Evolutionary conservation across 2,797 vertebrate species (phyloP).

Genomic region (Syndactyla subalaris): DNA sequence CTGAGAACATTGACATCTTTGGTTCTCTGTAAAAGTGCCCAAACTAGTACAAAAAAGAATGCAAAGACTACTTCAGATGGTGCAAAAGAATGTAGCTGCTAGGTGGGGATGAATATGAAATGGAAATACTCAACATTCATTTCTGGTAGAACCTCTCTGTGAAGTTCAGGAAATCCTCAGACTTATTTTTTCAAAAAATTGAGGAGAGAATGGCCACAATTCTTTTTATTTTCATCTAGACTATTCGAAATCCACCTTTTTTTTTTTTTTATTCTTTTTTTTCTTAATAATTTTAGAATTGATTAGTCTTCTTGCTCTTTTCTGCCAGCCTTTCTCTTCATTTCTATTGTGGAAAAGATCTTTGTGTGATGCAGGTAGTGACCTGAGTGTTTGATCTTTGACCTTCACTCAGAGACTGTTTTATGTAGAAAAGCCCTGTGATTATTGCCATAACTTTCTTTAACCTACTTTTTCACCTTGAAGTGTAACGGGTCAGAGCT

Average conservation of each 20-base stretch:
- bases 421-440: slow-evolving; percentile 84
- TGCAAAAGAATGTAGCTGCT: slow-evolving; percentile 9
- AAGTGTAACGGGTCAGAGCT: slow-evolving; percentile 80
- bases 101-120: slow-evolving; percentile 32
- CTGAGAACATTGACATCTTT: neutral
- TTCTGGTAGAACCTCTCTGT: slow-evolving; percentile 23
- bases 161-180: slow-evolving; percentile 48
- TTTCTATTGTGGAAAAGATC: slow-evolving; percentile 73
- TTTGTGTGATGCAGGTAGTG: slow-evolving; percentile 61
- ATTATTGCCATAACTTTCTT: slow-evolving; percentile 81
- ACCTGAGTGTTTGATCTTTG: slow-evolving; percentile 76
- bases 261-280: neutral
- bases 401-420: slow-evolving; percentile 78
- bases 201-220: neutral
- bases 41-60: neutral
- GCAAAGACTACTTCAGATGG: neutral
- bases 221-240: slow-evolving; percentile 49
- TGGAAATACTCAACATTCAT: slow-evolving; percentile 57
- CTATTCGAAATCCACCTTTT: slow-evolving; percentile 5
- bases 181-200: slow-evolving; percentile 27
- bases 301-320: slow-evolving; percentile 59
- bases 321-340: slow-evolving; percentile 40
- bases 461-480: slow-evolving; percentile 77
- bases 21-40: neutral
- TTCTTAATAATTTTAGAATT: slow-evolving; percentile 65